These are phyloP conservation scores for Halichoeres trimaculatus DNA, from an alignment of 2,113 vertebrate genomes.

Conservation along the genomic window DNA sequence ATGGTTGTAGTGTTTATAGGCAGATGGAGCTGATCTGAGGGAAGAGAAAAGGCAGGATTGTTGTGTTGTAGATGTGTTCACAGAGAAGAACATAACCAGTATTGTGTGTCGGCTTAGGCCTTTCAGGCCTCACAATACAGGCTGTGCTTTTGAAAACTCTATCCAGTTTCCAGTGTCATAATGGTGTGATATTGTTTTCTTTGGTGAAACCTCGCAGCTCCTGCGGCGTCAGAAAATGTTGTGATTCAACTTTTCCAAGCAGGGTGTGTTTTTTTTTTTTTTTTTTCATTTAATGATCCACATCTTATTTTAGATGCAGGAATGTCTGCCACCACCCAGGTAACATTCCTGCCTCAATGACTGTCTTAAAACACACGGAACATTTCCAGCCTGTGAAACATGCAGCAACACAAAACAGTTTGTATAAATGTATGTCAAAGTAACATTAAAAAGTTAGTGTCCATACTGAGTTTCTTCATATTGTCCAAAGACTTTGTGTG, in stretches of 20 bases:
- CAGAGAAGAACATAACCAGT: not conserved
- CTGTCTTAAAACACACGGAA: not conserved
- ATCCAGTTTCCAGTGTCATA: not conserved
- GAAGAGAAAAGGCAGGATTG: not conserved
- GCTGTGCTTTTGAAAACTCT: conserved; percentile 18
- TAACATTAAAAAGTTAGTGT: too few species aligned
- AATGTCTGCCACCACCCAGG: conserved; percentile 6
- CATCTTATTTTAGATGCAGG: not conserved
- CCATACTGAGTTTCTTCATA: too few species aligned
- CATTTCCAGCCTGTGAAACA: not conserved
- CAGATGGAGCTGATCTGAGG: conserved; percentile 32
- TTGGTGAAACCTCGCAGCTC: conserved; percentile 1
- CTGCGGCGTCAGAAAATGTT: not conserved
- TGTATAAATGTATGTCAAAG: not conserved
- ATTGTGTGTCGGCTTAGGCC: not conserved
- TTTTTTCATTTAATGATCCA: not conserved
- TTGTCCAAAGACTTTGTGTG: too few species aligned
- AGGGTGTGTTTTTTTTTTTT: conserved; percentile 2
- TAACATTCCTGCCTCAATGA: conserved; percentile 33
- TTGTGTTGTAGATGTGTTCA: not conserved
- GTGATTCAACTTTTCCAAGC: not conserved
- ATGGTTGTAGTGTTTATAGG: not conserved
- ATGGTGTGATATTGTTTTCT: not conserved
- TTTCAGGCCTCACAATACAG: conserved; percentile 10
- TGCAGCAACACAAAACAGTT: not conserved